These are phyloP conservation scores for Carcinoscorpius rotundicauda DNA, from an alignment of 1,140 invertebrate genomes.

Conservation along the genomic window DNA sequence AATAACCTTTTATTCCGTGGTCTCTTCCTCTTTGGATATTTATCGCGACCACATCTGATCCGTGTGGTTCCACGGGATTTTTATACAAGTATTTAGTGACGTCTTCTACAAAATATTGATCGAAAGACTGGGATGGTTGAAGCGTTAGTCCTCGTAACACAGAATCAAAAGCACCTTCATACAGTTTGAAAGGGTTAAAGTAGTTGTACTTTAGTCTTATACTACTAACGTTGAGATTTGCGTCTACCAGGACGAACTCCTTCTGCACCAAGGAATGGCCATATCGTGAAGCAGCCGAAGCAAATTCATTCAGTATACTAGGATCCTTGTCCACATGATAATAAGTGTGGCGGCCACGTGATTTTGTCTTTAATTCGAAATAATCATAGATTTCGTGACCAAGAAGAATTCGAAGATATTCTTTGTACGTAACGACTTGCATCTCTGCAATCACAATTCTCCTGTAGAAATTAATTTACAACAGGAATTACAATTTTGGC, in stretches of 20 bases:
- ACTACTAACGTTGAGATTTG: conserved; percentile 10
- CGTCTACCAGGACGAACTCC: conserved; percentile 8
- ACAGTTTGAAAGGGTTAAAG: conserved; percentile 24
- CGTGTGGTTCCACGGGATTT: conserved; percentile 15
- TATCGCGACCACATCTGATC: conserved; percentile 33
- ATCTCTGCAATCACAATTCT: conserved; percentile 26
- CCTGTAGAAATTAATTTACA: conserved; percentile 7
- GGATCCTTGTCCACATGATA: conserved; percentile 25
- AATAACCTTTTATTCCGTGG: conserved; percentile 33
- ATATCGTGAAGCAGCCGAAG: conserved; percentile 16
- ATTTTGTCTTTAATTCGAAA: conserved; percentile 18
- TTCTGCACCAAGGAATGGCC: neutral
- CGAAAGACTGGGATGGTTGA: conserved; percentile 35
- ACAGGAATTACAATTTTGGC: too few relatives aligned
- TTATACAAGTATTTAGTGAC: conserved; percentile 23
- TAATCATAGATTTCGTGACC: conserved; percentile 28
- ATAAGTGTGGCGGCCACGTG: conserved; percentile 13
- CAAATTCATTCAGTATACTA: conserved; percentile 28
- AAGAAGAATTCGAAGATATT: conserved; percentile 41
- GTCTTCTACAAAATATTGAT: conserved; percentile 25
- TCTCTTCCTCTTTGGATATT: conserved; percentile 35
- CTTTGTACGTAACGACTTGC: conserved; percentile 40
- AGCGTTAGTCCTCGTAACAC: conserved; percentile 52
- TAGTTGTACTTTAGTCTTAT: conserved; percentile 21
- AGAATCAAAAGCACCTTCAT: conserved; percentile 25